Base-by-base conservation (phyloP, 2,797 vertebrate genomes). In the Pangasius macronema region DNA sequence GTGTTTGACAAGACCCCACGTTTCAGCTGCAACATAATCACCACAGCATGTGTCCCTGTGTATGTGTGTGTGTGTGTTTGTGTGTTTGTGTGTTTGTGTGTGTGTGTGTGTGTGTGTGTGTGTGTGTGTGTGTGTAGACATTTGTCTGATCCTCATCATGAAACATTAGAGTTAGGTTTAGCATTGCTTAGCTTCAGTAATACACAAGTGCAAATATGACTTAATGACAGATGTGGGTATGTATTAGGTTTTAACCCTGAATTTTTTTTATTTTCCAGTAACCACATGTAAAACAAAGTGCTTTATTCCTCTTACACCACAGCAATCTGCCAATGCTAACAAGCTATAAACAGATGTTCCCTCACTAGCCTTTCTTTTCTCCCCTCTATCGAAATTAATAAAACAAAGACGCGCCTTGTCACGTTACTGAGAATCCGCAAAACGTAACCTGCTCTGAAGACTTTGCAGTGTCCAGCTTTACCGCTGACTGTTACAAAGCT, bases 1-100 rank as follows among this genome's bases (percentile, higher is more conserved):
- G 55, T 81, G 76, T 57, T n/a, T 79, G 24, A 53, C 20, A 85
- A 59, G 75, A 85, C 80, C 80, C 75, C 63, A 67, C 30, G 27
- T 57, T 39, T 75, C 82, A 88, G 51, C 79, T 82, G 46, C 51
- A 30, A 9, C 68, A 39, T 70, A 2, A 1, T 30, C 14, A 14
- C 42, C 24, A 30, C 27, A n/a, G 27, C 42, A 30, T 8, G 46
- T n/a, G 42, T 30, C 27, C 24, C 11, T 55, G 46, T 75, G 72
- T 75, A 22, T 27, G 42, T 53, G 75, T 30, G n/a, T 30, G 13
- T 61, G 59, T 61, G 59, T 61, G 59, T 61, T 6, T 61, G 27
- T 30, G 11, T 61, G 59, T 61, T 9, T 61, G 24, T 24, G 22
- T 61, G 59, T 61, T n/a, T 61, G 22, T 61, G 27, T 30, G 11